These are phyloP conservation scores for Porites evermanni DNA, from an alignment of 92 coral and sea anemone genomes.

Conservation along the genomic window DNA sequence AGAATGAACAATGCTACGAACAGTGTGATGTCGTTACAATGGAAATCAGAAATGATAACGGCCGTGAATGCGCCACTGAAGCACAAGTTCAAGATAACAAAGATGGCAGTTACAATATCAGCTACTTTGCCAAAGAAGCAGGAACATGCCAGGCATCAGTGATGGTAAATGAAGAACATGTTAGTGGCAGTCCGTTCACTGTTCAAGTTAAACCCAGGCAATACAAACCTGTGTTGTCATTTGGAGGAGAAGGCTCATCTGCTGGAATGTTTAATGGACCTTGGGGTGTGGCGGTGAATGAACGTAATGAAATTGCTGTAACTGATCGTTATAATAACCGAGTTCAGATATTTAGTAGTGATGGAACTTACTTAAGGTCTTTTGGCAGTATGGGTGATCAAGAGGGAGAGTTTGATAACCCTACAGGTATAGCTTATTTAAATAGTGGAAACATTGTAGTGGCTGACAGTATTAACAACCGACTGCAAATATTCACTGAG, in stretches of 20 bases:
- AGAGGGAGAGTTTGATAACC: slow-evolving; percentile 37
- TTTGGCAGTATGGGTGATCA: slow-evolving; percentile 35
- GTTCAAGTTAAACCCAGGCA: slow-evolving; percentile 52
- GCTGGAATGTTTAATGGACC: slow-evolving; percentile 14
- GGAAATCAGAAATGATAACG: slow-evolving; percentile 9
- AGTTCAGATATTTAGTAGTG: slow-evolving; percentile 22
- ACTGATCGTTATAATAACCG: slow-evolving; percentile 8
- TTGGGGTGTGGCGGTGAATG: slow-evolving; percentile 36
- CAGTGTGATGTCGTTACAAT: neutral
- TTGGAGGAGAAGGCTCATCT: slow-evolving; percentile 11
- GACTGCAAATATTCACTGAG: slow-evolving; percentile 38
- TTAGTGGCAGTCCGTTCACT: slow-evolving; percentile 42
- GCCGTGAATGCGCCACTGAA: slow-evolving; percentile 14
- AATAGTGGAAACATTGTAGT: slow-evolving; percentile 41
- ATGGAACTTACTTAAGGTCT: slow-evolving; percentile 29
- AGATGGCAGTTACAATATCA: slow-evolving; percentile 35
- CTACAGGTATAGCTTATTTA: slow-evolving; percentile 34
- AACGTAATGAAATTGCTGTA: slow-evolving; percentile 23
- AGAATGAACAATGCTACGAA: neutral
- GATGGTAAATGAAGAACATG: slow-evolving; percentile 24
- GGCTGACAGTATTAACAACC: slow-evolving; percentile 39
- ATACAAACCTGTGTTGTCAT: slow-evolving; percentile 24
- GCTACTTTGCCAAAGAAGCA: slow-evolving; percentile 31
- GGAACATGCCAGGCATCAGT: slow-evolving; percentile 22
- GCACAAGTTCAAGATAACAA: slow-evolving; percentile 11